Percentiles rank a stretch among this genome's conserved stretches.
Evolutionary conservation across 2,113 vertebrate species (phyloP).

Genomic region (Cyanistes caeruleus): DNA sequence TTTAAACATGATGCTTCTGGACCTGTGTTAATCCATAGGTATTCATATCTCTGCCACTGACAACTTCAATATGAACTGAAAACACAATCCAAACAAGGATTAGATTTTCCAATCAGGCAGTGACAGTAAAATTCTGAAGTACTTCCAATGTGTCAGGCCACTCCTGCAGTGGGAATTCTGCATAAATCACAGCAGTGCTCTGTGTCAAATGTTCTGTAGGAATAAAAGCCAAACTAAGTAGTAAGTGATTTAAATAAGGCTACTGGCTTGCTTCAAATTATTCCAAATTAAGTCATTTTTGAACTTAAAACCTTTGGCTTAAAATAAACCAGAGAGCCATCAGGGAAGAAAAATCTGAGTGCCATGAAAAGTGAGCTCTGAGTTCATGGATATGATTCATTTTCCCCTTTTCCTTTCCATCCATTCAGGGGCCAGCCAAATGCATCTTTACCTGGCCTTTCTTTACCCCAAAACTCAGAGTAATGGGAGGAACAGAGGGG

Average conservation of each 20-base stretch:
- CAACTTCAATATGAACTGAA: background rate
- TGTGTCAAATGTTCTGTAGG: background rate
- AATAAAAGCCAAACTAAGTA: constrained; percentile 41
- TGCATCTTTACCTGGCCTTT: background rate
- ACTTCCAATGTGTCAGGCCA: background rate
- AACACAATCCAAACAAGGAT: background rate
- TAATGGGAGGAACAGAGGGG: background rate
- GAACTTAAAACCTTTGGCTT: constrained; percentile 52
- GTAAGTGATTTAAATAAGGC: constrained; percentile 39
- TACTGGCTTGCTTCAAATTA: constrained; percentile 64
- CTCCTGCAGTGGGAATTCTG: background rate
- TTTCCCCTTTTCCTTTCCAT: constrained; percentile 30
- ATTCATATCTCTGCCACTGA: background rate
- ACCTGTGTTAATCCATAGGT: background rate
- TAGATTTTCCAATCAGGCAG: background rate
- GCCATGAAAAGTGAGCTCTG: constrained; percentile 30
- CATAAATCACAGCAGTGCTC: background rate
- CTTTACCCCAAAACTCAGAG: background rate
- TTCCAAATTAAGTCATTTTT: constrained; percentile 66
- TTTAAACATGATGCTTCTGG: background rate
- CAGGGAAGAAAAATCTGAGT: constrained; percentile 25
- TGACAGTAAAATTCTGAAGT: background rate
- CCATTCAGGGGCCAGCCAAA: background rate
- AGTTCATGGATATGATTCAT: constrained; percentile 42
- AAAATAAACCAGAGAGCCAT: constrained; percentile 60